phyloP scores from a whole-genome alignment of 2,797 vertebrate genomes.

The Merluccius polli region DNA sequence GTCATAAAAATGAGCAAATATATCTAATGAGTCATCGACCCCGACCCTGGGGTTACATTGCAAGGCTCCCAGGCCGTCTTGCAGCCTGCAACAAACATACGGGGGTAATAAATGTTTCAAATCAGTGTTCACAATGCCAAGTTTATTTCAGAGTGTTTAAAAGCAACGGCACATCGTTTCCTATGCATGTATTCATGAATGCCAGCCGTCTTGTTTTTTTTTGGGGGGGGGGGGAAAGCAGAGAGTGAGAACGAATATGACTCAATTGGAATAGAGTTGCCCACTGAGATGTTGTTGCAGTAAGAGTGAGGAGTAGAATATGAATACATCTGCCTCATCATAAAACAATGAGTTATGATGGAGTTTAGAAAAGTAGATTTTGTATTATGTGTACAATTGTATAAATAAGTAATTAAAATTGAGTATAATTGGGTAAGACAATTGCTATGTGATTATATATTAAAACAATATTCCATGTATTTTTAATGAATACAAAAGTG shows the following conservation, averaged over 20 bases:
- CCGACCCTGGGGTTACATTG: not conserved
- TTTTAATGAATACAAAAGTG: too few species aligned
- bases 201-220: not conserved
- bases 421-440: not conserved
- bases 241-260: not conserved
- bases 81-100: not conserved
- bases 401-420: not conserved
- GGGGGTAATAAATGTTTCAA: not conserved
- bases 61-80: not conserved
- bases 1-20: constrained; percentile 36
- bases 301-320: not conserved
- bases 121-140: not conserved
- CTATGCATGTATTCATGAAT: not conserved
- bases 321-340: not conserved
- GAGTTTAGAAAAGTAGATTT: not conserved
- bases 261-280: constrained; percentile 8
- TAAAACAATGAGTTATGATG: not conserved
- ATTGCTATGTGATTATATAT: not conserved
- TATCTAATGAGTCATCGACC: not conserved
- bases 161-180: not conserved
- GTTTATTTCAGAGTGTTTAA: not conserved
- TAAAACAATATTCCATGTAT: not conserved
- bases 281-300: constrained; percentile 20
- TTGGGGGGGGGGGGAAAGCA: not conserved
- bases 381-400: too few species aligned